Base-by-base conservation (phyloP, 1,140 invertebrate species). In the Steinernema feltiae region DNA sequence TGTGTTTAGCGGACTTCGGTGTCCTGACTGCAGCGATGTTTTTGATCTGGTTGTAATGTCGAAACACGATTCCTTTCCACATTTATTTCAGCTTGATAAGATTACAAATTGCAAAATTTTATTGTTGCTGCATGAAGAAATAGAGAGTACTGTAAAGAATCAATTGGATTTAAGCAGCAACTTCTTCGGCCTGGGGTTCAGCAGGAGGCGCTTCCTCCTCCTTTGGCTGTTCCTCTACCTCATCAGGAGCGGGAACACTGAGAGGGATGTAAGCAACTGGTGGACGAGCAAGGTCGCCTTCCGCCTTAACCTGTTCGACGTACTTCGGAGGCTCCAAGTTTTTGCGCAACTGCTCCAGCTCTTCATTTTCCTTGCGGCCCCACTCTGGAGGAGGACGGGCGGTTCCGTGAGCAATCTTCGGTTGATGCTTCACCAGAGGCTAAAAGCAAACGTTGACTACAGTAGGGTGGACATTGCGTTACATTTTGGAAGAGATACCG, bases 401-500 rank as follows among this genome's bases (percentile, higher is more conserved):
- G 30, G 75, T 75, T 77, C 81, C 78, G 48, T 74, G 81, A 46
- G 75, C 72, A 21, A 79, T 70, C 77, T 48, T 79, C 1, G 76
- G 72, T 17, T 46, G 48, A 32, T 77, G 76, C 32, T 48, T 29
- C 17, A 71, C 69, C 24, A 74, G 24, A 30, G 76, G 78, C 78
- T 79, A 74, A 78, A 79, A 78, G 48, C 15, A 12, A 24, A 31
- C 12, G 30, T 7, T 32, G 17, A 32, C 15, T 71, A 7, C 7
- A 24, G 30, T 31, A 31, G 21, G 30, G 21, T n/a, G 35, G 27
- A n/a, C 3, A 48, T 32, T 30, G 35, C 3, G 46, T 94, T 93
- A 95, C 94, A 88, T 94, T 94, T 88, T 95, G 92, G 89, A 96
- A 97, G 79, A 97, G 90, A 84, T 93, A 92, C 90, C 95, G 95